A percentile compares a stretch with the other conserved stretches of the same genome.
Evolutionary conservation across 2,797 vertebrate species (phyloP).

Genomic region (Masticophis lateralis): DNA sequence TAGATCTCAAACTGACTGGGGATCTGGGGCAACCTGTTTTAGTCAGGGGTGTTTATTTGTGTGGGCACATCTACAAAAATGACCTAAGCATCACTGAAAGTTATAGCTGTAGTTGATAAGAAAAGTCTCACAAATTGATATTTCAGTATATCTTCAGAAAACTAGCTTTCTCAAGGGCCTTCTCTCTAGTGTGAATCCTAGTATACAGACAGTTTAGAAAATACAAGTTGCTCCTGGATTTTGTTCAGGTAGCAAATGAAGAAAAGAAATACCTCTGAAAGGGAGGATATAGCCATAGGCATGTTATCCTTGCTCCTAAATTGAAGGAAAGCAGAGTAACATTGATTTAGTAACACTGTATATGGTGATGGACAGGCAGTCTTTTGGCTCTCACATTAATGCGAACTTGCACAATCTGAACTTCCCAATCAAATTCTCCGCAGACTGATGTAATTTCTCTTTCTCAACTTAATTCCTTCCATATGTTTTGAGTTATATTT

Average conservation of each 20-base stretch:
- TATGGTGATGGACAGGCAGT: not conserved
- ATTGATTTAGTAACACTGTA: not conserved
- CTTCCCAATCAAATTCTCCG: not conserved
- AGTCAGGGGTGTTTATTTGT: not conserved
- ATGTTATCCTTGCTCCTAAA: not conserved
- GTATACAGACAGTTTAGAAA: not conserved
- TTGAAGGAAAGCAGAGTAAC: not conserved
- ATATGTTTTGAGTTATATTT: not conserved
- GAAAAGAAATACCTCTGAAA: not conserved
- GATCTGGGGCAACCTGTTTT: not conserved
- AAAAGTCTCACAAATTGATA: not conserved
- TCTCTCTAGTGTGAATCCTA: not conserved
- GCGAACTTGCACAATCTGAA: not conserved
- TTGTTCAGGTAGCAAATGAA: not conserved
- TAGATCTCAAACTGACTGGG: not conserved
- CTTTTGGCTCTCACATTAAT: not conserved
- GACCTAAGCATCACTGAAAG: not conserved
- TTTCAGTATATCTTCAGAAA: not conserved
- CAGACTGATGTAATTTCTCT: not conserved
- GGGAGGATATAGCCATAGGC: not conserved
- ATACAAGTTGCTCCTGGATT: not conserved
- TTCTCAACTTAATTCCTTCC: not conserved
- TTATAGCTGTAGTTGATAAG: not conserved
- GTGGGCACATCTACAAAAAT: not conserved
- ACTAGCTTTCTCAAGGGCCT: not conserved